Evolutionary conservation across 1,140 invertebrate genomes (phyloP), one percentile per base, ranked within the genome.

Genomic region (Helicorthomorpha holstii): DNA sequence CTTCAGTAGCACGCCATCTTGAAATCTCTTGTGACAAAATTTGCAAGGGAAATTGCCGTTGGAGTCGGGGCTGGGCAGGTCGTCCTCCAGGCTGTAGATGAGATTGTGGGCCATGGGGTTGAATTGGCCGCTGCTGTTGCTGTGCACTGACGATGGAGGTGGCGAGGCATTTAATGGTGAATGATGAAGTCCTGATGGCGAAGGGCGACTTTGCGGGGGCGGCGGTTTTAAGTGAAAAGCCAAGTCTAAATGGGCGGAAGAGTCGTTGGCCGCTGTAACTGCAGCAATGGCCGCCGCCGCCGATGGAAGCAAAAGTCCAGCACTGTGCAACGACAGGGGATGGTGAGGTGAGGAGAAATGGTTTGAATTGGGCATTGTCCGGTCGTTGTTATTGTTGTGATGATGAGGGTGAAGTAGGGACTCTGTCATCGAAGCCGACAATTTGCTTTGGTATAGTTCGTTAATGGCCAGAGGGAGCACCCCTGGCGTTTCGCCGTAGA

Each of bases 401-500:
- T n/a, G n/a, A n/a, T n/a, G n/a, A n/a, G n/a, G n/a, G n/a, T n/a
- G n/a, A 58, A 68, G 61, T 41, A 67, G 50, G 49, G 65, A 64
- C 51, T 67, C 63, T 21, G 59, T 56, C 12, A 70, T 56, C 49
- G 64, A 60, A 22, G 66, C 60, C 1, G 64, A 64, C 19, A 61
- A 59, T 53, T 75, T 72, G 41, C 73, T 71, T 56, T 46, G 52
- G 44, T 61, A 61, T 16, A 56, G 48, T 7, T 77, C 76, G n/a
- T 38, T 50, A n/a, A 73, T 64, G 50, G 64, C 71, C 49, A 75
- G 69, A 0, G 74, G 70, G 12, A 75, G 61, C 7, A 70, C 67
- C 16, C 7, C 29, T 29, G 71, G 69, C 29, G 79, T 75, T 50
- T 85, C 83, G 3, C 83, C 79, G 61, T 87, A 91, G 4, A 90